phyloP scores from a whole-genome alignment of 2,888 invertebrate species.

The Papilio elwesi region DNA sequence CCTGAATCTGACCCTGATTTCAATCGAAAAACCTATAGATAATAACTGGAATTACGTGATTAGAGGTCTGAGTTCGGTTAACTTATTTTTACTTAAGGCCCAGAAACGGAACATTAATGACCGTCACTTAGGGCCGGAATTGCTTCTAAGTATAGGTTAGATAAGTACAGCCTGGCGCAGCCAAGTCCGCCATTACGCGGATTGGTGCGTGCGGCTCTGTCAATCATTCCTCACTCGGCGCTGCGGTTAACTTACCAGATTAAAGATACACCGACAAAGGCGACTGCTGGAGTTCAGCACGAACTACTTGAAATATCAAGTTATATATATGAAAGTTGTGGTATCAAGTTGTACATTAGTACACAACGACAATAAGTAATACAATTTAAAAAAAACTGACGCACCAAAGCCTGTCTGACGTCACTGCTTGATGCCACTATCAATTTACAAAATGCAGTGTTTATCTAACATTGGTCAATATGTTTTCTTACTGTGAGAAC shows the following conservation, averaged over 20 bases:
- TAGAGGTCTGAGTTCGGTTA: slow-evolving; percentile 57
- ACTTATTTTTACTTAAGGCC: slow-evolving; percentile 68
- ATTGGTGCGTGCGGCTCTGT: slow-evolving; percentile 47
- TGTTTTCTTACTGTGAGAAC: no score
- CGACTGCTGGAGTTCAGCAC: slow-evolving; percentile 39
- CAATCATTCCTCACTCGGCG: slow-evolving; percentile 31
- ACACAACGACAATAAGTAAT: no score
- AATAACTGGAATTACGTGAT: slow-evolving; percentile 74
- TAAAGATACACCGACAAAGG: slow-evolving; percentile 42
- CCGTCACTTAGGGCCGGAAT: slow-evolving; percentile 61
- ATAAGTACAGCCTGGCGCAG: slow-evolving; percentile 55
- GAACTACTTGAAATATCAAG: background rate
- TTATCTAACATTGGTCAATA: no score
- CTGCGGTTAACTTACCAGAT: slow-evolving; percentile 30
- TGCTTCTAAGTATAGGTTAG: slow-evolving; percentile 63
- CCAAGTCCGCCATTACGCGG: slow-evolving; percentile 46
- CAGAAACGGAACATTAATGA: slow-evolving; percentile 59
- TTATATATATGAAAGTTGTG: background rate
- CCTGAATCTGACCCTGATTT: slow-evolving; percentile 58
- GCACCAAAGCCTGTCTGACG: no score
- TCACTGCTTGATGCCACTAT: no score
- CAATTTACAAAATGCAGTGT: no score
- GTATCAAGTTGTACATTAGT: no score
- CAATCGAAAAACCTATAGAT: slow-evolving; percentile 59
- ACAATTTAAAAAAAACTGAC: no score